Percentiles rank a stretch among this genome's conserved stretches.
Conservation (phyloP, 2,888 invertebrate genomes). For the Hybos culiciformis region DNA sequence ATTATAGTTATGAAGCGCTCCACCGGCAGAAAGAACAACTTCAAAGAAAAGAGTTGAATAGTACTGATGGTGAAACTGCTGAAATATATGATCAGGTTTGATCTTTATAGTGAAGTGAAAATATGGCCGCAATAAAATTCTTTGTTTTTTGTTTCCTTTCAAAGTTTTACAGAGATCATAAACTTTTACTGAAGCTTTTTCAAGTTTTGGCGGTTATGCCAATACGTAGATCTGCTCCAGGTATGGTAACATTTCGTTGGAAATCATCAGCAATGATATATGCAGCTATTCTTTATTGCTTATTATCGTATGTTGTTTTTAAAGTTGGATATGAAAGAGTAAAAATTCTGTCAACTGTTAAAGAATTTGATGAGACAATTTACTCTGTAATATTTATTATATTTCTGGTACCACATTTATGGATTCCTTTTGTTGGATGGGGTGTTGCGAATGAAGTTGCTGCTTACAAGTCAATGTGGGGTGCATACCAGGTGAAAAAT, state of each 20-base stretch:
- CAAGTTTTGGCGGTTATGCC: constrained; percentile 52
- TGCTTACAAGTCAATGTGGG: constrained; percentile 54
- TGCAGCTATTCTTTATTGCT: constrained; percentile 46
- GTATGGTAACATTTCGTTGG: constrained; percentile 48
- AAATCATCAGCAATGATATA: constrained; percentile 45
- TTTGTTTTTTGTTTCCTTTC: constrained; percentile 1
- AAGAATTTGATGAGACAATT: constrained; percentile 53
- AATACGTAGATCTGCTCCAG: constrained; percentile 41
- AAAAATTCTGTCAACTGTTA: constrained; percentile 43
- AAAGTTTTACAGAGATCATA: constrained; percentile 49
- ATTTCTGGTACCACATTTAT: constrained; percentile 52
- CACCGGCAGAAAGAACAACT: constrained; percentile 16
- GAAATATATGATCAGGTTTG: constrained; percentile 41
- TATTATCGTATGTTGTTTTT: constrained; percentile 42
- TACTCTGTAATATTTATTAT: constrained; percentile 51
- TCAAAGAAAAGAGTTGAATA: constrained; percentile 39
- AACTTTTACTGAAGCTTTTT: constrained; percentile 46
- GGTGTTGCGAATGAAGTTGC: constrained; percentile 53
- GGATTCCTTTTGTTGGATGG: constrained; percentile 54
- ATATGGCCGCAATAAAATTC: neutral
- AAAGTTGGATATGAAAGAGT: constrained; percentile 48
- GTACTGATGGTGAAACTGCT: constrained; percentile 43
- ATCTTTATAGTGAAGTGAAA: neutral
- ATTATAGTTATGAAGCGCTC: too few relatives aligned
- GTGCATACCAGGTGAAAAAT: constrained; percentile 43